Evolutionary conservation across 2,888 invertebrate genomes (phyloP).

Genomic region (Boloria euphrosyne): DNA sequence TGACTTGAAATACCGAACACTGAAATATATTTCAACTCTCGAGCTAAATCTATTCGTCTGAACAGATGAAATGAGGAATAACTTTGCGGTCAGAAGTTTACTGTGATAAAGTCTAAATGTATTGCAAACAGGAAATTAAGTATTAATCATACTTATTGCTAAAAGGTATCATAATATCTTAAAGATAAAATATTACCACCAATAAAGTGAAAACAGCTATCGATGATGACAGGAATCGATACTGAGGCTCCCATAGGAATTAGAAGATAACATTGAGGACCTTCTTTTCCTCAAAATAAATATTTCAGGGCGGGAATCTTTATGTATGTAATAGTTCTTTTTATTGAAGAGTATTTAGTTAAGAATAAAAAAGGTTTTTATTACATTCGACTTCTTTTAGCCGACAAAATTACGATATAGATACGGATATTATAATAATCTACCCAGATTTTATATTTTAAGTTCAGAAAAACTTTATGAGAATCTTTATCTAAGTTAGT

Average conservation of each 20-base stretch:
- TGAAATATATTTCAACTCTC: background rate
- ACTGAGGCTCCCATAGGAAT: constrained; percentile 2
- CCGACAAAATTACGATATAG: too few species aligned
- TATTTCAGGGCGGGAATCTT: background rate
- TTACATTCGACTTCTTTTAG: too few species aligned
- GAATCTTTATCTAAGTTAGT: too few species aligned
- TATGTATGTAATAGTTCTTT: too few species aligned
- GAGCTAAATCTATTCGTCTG: constrained; percentile 1
- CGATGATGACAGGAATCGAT: constrained; percentile 5
- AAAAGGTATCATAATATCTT: constrained; percentile 1
- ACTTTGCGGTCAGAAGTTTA: constrained; percentile 8
- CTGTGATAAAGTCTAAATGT: constrained; percentile 2
- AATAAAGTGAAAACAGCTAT: background rate
- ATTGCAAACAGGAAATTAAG: constrained; percentile 10
- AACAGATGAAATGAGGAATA: constrained; percentile 6
- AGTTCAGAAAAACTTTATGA: too few species aligned
- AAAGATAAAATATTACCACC: background rate
- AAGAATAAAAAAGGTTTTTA: too few species aligned
- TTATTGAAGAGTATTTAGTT: too few species aligned
- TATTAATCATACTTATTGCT: background rate
- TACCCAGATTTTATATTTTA: too few species aligned
- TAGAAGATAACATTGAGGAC: background rate
- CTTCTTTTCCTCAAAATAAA: constrained; percentile 1
- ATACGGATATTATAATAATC: too few species aligned
- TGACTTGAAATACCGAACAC: too few species aligned